Conservation (phyloP, 2,888 invertebrate genomes). For the Tetropium fuscum region DNA sequence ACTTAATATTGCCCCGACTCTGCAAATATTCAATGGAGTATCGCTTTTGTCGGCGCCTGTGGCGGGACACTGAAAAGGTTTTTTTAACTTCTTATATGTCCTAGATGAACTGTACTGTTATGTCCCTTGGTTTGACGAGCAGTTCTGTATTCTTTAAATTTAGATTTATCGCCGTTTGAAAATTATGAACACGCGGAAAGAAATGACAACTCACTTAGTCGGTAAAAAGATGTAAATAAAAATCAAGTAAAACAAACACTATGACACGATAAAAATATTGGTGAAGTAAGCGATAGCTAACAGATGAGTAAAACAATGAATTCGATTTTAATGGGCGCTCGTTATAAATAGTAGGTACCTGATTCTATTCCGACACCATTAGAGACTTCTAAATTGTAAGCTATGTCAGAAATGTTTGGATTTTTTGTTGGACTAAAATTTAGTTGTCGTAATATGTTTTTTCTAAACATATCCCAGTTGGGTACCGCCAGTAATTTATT, state of each 20-base stretch:
- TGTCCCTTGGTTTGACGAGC: no score
- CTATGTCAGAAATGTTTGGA: background rate
- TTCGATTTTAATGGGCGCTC: slow-evolving; percentile 34
- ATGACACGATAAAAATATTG: slow-evolving; percentile 16
- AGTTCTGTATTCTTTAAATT: no score
- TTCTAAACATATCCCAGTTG: background rate
- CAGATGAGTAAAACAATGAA: slow-evolving; percentile 40
- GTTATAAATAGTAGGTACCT: slow-evolving; percentile 37
- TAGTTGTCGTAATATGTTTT: background rate
- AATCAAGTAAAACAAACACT: slow-evolving; percentile 21
- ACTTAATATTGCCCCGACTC: no score
- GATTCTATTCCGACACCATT: slow-evolving; percentile 25
- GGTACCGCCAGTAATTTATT: slow-evolving; percentile 4
- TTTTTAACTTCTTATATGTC: no score
- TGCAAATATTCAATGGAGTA: no score
- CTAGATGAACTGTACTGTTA: no score
- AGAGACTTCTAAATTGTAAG: slow-evolving; percentile 6
- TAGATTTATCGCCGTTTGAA: background rate
- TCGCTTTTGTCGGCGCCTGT: no score
- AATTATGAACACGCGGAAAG: background rate
- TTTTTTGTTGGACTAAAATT: background rate
- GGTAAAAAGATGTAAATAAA: slow-evolving; percentile 21
- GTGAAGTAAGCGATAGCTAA: slow-evolving; percentile 19
- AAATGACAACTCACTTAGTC: slow-evolving; percentile 9
- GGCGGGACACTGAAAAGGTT: no score